phyloP scores from a whole-genome alignment of 2,113 vertebrate genomes.

The Mus musculus region DNA sequence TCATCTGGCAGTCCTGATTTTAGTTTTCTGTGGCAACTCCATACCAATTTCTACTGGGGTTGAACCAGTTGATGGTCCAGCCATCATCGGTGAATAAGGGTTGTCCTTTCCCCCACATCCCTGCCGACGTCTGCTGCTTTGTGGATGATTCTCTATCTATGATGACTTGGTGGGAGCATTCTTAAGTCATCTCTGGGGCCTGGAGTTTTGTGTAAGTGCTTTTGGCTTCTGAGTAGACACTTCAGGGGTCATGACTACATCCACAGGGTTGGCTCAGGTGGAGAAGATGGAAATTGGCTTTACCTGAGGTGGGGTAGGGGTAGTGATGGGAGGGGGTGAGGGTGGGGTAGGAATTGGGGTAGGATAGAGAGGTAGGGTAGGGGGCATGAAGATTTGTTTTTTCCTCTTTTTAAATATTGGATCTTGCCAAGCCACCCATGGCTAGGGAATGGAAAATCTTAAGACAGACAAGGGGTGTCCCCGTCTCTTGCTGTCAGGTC shows the following conservation, averaged over 20 bases:
- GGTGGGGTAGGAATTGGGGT: not conserved
- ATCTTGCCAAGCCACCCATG: not conserved
- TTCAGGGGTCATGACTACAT: not conserved
- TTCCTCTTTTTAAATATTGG: not conserved
- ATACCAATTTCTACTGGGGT: not conserved
- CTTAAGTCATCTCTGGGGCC: no score
- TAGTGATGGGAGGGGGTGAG: no score
- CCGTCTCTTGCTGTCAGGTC: not conserved
- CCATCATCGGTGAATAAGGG: not conserved
- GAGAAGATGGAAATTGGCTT: accelerated
- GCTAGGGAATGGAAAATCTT: not conserved
- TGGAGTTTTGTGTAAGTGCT: not conserved
- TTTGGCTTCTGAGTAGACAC: not conserved
- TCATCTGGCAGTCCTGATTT: not conserved
- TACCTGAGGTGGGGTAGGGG: no score
- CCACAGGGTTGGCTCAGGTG: not conserved
- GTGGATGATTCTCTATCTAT: not conserved
- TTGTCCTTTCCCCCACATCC: not conserved
- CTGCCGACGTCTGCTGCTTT: not conserved
- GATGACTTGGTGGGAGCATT: not conserved
- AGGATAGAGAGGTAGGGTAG: no score
- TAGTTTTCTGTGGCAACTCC: not conserved
- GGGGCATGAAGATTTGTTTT: not conserved
- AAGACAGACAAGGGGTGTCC: accelerated
- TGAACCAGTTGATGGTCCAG: not conserved